Evolutionary conservation across 2,888 invertebrate genomes (phyloP).

Genomic region (Meteorus colon): DNA sequence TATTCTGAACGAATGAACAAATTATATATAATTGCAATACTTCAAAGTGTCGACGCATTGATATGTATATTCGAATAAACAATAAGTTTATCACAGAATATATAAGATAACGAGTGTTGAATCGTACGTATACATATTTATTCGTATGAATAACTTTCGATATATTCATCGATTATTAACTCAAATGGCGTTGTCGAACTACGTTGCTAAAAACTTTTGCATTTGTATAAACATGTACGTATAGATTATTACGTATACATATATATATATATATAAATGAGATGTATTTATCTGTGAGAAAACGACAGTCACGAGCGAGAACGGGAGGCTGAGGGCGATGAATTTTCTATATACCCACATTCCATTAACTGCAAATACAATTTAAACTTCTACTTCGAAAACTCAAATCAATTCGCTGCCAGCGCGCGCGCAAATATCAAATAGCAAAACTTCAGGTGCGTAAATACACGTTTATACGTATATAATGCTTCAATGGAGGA

Average conservation of each 20-base stretch:
- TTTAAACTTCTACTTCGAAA: conserved; percentile 7
- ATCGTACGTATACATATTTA: conserved; percentile 36
- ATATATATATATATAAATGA: not conserved
- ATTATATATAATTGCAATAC: not conserved
- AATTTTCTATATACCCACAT: not conserved
- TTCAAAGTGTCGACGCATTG: not conserved
- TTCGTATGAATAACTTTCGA: conserved; percentile 32
- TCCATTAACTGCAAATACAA: not conserved
- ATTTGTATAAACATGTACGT: conserved; percentile 42
- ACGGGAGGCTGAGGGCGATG: not conserved
- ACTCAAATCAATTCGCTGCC: conserved; percentile 2
- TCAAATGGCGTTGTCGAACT: conserved; percentile 43
- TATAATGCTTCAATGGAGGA: not conserved
- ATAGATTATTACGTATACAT: conserved; percentile 1
- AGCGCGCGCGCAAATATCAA: conserved; percentile 3
- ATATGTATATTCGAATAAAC: conserved; percentile 6
- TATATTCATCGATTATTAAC: conserved; percentile 37
- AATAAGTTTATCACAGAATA: conserved; percentile 48
- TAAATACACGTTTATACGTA: conserved; percentile 5
- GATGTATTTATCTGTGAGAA: conserved; percentile 33
- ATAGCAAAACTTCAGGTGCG: conserved; percentile 1
- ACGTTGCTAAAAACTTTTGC: conserved; percentile 44
- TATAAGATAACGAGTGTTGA: conserved; percentile 29
- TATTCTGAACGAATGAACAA: not conserved
- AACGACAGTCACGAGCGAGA: not conserved